Evolutionary conservation across 2,797 vertebrate genomes (phyloP), one percentile per base, ranked within the genome.

Genomic region (Betta splendens): DNA sequence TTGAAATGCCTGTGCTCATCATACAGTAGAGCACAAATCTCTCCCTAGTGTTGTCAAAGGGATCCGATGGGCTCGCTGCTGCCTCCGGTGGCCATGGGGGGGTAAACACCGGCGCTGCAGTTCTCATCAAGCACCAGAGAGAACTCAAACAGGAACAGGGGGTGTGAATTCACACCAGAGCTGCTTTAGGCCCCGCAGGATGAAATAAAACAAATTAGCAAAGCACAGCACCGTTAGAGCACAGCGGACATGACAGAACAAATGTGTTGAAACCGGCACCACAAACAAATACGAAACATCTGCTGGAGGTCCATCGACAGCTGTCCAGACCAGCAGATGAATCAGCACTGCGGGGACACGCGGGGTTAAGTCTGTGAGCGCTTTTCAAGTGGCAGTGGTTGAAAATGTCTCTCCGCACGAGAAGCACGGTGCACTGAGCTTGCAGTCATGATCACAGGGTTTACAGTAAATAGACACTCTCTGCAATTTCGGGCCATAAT

Each of bases 401-500:
- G 63, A 64, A 74, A 78, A 70, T 55, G 53, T 31, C 62, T 75
- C 55, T 62, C 61, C 28, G 6, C 36, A 47, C 32, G 15, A 52
- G 55, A 53, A 49, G 21, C 43, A 64, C 46, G 18, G 40, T 8
- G 29, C 46, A 64, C 51, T 65, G 47, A 71, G 40, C 39, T 64
- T 61, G 55, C 42, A 68, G 56, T 56, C 64, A 76, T 60, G 50
- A 70, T 64, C 69, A 45, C 58, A 76, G 46, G 65, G 75, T 58
- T 72, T 85, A 64, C 54, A 66, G 67, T 76, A 60, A 81, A 78
- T 26, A 72, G 50, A 60, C 51, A 73, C 72, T 64, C 39, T 20
- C 39, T 48, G 60, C 63, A 77, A 72, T 78, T 81, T 60, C 51
- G 21, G 61, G 40, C 40, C 46, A 72, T 78, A 86, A 75, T 72